phyloP scores from a whole-genome alignment of 2,797 vertebrate species.

The Staurois parvus region DNA sequence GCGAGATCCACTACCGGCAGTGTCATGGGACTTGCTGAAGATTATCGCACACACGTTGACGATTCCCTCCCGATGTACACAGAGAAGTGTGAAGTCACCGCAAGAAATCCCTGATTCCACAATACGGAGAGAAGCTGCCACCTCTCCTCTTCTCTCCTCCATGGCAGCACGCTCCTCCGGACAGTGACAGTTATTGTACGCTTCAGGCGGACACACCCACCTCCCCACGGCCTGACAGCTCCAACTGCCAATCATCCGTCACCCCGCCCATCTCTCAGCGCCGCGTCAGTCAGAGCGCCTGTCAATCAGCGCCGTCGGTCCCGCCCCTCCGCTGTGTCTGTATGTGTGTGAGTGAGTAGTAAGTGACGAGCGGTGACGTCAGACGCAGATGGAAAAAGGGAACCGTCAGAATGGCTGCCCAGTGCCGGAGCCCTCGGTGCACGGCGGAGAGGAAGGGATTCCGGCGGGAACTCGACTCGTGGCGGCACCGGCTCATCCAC shows the following conservation, averaged over 20 bases:
- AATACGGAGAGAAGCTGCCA: too few relatives aligned
- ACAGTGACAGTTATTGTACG: not conserved
- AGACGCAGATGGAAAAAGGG: conserved; percentile 84
- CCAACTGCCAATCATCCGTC: conserved; percentile 17
- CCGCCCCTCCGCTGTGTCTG: conserved; percentile 23
- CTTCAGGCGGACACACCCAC: not conserved
- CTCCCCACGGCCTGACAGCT: conserved; percentile 32
- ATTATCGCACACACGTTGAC: too few relatives aligned
- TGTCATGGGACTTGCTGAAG: too few relatives aligned
- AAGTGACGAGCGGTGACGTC: conserved; percentile 84
- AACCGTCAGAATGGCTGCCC: conserved; percentile 94
- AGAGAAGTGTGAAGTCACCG: too few relatives aligned
- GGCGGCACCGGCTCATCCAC: conserved; percentile 95
- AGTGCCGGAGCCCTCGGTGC: conserved; percentile 93
- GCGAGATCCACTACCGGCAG: too few relatives aligned
- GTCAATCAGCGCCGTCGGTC: not conserved
- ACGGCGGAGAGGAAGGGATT: conserved; percentile 94
- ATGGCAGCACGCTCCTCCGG: too few relatives aligned
- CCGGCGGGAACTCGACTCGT: conserved; percentile 97
- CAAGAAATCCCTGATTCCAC: too few relatives aligned
- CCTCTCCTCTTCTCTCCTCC: too few relatives aligned
- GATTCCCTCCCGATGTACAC: too few relatives aligned
- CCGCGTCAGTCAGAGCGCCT: not conserved
- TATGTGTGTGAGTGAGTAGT: conserved; percentile 64
- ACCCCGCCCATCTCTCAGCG: conserved; percentile 15